These are phyloP conservation scores for Camponotus pennsylvanicus DNA, from an alignment of 1,140 invertebrate species.

Conservation along the genomic window DNA sequence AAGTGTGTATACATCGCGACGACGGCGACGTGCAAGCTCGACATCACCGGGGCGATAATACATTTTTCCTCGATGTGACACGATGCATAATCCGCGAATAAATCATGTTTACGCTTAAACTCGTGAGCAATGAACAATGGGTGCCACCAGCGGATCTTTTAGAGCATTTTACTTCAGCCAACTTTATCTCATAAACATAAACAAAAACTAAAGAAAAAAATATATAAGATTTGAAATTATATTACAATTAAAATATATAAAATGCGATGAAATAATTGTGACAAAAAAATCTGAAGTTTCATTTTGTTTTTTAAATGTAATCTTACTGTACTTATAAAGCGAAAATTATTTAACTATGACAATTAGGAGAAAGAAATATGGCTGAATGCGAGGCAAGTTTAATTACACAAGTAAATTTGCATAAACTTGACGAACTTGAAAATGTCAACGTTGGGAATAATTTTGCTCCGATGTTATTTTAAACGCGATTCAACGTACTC, in stretches of 20 bases:
- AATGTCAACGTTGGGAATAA: neutral
- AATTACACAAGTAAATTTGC: slow-evolving; percentile 5
- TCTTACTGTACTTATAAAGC: neutral
- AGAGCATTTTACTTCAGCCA: neutral
- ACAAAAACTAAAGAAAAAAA: neutral
- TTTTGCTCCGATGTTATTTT: slow-evolving; percentile 11
- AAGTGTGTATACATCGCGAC: slow-evolving; percentile 40
- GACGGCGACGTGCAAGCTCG: slow-evolving; percentile 26
- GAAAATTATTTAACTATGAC: neutral
- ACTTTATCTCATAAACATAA: neutral
- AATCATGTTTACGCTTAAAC: slow-evolving; percentile 48
- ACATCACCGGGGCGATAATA: slow-evolving; percentile 42
- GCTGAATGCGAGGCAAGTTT: neutral
- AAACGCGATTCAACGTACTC: neutral
- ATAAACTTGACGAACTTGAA: slow-evolving; percentile 4
- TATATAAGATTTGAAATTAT: neutral
- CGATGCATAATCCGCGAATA: slow-evolving; percentile 53
- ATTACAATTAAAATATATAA: neutral
- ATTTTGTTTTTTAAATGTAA: neutral
- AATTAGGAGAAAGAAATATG: neutral
- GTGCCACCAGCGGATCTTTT: neutral
- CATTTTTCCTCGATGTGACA: slow-evolving; percentile 38
- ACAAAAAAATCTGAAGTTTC: neutral
- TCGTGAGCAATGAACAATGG: slow-evolving; percentile 40
- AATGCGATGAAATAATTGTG: too few species aligned